Percentiles rank a stretch among this genome's conserved stretches.
phyloP scores from a whole-genome alignment of 1,140 invertebrate genomes.

The Nymphalis io region DNA sequence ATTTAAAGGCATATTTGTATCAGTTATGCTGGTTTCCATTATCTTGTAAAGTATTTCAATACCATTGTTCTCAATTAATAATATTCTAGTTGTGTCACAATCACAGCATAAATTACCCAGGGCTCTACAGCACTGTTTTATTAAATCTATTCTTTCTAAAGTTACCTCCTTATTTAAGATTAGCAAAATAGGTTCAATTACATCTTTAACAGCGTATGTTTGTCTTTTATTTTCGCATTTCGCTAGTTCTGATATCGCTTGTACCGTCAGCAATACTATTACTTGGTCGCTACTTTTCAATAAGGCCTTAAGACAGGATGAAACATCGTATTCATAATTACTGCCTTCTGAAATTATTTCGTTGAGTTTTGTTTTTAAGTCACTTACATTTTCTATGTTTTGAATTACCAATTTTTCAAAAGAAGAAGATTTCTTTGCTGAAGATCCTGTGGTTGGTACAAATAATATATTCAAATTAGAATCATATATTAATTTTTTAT shows the following conservation, averaged over 20 bases:
- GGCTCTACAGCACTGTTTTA: conserved; percentile 88
- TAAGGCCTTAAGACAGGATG: conserved; percentile 62
- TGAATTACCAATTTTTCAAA: conserved; percentile 65
- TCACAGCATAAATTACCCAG: conserved; percentile 94
- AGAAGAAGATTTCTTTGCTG: conserved; percentile 65
- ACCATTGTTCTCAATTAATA: conserved; percentile 83
- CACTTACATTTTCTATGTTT: conserved; percentile 58
- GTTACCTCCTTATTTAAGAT: conserved; percentile 72
- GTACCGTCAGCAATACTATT: conserved; percentile 75
- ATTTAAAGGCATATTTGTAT: conserved; percentile 43
- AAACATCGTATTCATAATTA: conserved; percentile 70
- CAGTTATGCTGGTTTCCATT: conserved; percentile 59
- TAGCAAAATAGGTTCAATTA: conserved; percentile 82
- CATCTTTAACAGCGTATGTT: conserved; percentile 82
- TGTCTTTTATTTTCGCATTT: conserved; percentile 86
- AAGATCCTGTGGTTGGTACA: conserved; percentile 45
- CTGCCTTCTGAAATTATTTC: conserved; percentile 66
- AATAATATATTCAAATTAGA: conserved; percentile 11
- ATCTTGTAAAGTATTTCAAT: conserved; percentile 79
- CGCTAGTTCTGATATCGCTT: conserved; percentile 86
- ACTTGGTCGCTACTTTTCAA: conserved; percentile 59
- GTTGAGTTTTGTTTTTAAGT: conserved; percentile 66
- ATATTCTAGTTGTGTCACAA: conserved; percentile 86
- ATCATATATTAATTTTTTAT: conserved; percentile 17
- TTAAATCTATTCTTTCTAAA: conserved; percentile 78